Conservation (phyloP, 1,140 invertebrate genomes). For the Cydia strobilella region DNA sequence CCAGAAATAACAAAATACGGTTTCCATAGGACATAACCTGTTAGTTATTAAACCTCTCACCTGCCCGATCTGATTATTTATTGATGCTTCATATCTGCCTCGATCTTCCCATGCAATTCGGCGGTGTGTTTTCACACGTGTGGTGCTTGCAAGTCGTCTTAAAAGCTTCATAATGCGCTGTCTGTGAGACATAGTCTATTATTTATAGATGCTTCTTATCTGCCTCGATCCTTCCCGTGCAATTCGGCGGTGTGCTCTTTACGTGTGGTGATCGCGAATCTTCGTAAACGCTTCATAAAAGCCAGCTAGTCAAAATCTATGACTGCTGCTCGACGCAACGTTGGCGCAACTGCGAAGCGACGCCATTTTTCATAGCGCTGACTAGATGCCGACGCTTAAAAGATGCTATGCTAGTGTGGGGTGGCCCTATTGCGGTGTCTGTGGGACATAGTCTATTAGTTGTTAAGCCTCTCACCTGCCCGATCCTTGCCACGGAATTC, state of each 20-base stretch:
- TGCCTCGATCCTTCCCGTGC: slow-evolving; percentile 40
- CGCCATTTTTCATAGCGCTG: no score
- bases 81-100: no score
- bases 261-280: not conserved
- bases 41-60: slow-evolving; percentile 55
- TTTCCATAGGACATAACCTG: not conserved
- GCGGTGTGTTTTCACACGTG: slow-evolving; percentile 45
- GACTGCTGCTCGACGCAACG: no score
- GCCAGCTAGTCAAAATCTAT: no score
- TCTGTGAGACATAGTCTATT: slow-evolving; percentile 15
- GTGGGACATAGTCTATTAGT: slow-evolving; percentile 32
- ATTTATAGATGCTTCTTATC: slow-evolving; percentile 53
- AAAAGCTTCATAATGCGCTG: not conserved
- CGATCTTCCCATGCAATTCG: slow-evolving; percentile 45
- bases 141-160: not conserved
- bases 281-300: not conserved
- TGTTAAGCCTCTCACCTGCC: slow-evolving; percentile 55
- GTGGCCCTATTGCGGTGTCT: not conserved
- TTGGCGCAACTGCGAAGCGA: no score
- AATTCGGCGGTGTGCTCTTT: slow-evolving; percentile 51
- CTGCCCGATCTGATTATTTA: slow-evolving; percentile 43
- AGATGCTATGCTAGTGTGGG: no score
- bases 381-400: no score
- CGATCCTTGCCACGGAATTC: slow-evolving; percentile 44
- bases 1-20: not conserved